phyloP scores from a whole-genome alignment of 64 coral and sea anemone species.

The Porites lutea region DNA sequence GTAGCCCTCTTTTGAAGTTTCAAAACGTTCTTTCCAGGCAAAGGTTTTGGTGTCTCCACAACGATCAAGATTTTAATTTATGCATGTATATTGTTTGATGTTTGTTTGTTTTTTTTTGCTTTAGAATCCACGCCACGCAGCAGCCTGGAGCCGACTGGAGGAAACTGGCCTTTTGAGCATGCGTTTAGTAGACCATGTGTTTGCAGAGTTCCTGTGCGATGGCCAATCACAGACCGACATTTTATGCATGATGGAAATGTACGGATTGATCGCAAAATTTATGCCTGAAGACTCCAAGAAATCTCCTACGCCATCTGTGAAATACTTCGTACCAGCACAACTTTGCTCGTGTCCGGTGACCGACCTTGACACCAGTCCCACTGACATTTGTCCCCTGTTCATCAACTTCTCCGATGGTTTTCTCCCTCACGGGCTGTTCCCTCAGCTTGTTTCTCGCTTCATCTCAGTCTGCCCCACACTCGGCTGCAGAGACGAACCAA shows the following conservation, averaged over 20 bases:
- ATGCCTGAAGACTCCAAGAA: background rate
- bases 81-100: too few species aligned
- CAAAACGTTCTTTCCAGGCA: too few species aligned
- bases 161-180: slow-evolving; percentile 66
- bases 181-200: slow-evolving; percentile 65
- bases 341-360: slow-evolving; percentile 41
- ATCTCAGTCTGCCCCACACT: slow-evolving; percentile 33
- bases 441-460: slow-evolving; percentile 46
- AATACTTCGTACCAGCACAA: slow-evolving; percentile 71
- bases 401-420: slow-evolving; percentile 62
- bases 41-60: too few species aligned
- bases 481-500: slow-evolving; percentile 42
- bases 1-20: too few species aligned
- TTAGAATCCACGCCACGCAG: slow-evolving; percentile 44
- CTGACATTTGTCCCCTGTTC: slow-evolving; percentile 32
- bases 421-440: slow-evolving; percentile 58
- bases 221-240: slow-evolving; percentile 57
- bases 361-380: background rate
- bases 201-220: slow-evolving; percentile 32
- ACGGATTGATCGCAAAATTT: slow-evolving; percentile 67
- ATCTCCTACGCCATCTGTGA: background rate
- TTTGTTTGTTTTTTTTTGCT: background rate
- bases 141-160: slow-evolving; percentile 47
- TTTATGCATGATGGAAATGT: slow-evolving; percentile 69
- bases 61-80: too few species aligned